These are phyloP conservation scores for Hemiprocne comata DNA, from an alignment of 2,113 vertebrate genomes.

Conservation along the genomic window DNA sequence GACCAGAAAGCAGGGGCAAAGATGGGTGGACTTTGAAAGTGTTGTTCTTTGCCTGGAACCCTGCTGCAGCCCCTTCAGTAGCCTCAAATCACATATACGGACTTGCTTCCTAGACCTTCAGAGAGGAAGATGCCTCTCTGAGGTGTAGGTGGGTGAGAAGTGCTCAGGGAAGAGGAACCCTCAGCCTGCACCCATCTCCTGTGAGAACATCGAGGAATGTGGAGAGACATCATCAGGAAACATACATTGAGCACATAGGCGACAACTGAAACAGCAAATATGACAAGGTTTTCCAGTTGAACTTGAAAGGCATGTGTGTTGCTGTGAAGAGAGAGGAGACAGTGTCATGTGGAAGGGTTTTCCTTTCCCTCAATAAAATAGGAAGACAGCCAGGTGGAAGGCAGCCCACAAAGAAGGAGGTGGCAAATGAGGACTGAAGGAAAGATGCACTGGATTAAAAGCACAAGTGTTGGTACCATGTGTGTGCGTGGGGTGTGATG, in stretches of 20 bases:
- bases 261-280: neutral
- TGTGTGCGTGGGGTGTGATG: neutral
- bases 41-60: neutral
- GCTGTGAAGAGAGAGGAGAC: neutral
- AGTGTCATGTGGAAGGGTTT: neutral
- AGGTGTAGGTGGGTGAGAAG: neutral
- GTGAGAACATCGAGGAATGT: neutral
- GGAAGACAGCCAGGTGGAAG: slow-evolving; percentile 29
- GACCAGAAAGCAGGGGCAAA: neutral
- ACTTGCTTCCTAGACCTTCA: neutral
- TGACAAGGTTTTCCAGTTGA: neutral
- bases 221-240: neutral
- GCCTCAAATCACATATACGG: neutral
- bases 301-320: neutral
- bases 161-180: neutral
- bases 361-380: slow-evolving; percentile 14
- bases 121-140: neutral
- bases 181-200: neutral
- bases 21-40: neutral
- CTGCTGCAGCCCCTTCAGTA: neutral
- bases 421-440: neutral
- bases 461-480: slow-evolving; percentile 60
- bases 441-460: slow-evolving; percentile 51
- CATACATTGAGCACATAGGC: neutral
- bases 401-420: slow-evolving; percentile 40